Evolutionary conservation across 2,113 vertebrate species (phyloP).

Genomic region (Pteropus alecto): DNA sequence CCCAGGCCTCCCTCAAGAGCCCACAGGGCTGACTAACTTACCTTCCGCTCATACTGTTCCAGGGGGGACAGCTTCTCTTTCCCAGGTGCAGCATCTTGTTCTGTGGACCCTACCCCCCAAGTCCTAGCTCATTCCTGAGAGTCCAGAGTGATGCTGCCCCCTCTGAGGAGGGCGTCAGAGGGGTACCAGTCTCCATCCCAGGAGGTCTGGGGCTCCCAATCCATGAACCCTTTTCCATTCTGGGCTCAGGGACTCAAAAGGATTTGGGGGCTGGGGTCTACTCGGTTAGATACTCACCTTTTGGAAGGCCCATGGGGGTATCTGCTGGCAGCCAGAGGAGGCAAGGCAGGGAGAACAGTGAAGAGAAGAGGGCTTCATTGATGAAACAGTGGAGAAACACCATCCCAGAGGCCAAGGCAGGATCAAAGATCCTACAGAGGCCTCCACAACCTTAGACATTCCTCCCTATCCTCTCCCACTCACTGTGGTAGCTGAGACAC

Average conservation of each 20-base stretch:
- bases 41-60: slow-evolving; percentile 72
- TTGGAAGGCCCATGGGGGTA: slow-evolving; percentile 47
- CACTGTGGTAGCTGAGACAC: not conserved
- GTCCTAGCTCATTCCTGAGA: slow-evolving; percentile 34
- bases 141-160: not conserved
- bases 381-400: not conserved
- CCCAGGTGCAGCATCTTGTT: slow-evolving; percentile 58
- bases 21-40: not conserved
- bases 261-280: not conserved
- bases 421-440: not conserved
- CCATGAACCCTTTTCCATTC: not conserved
- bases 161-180: not conserved
- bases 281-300: slow-evolving; percentile 58
- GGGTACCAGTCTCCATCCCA: not conserved
- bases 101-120: slow-evolving; percentile 66
- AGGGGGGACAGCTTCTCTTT: slow-evolving; percentile 58
- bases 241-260: not conserved
- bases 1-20: not conserved
- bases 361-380: not conserved
- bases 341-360: not conserved
- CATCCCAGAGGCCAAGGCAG: not conserved
- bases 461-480: not conserved
- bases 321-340: slow-evolving; percentile 38
- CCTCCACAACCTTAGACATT: not conserved
- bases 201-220: not conserved